Evolutionary conservation across 1,140 invertebrate species (phyloP), one percentile per base, ranked within the genome.

Genomic region (Ceratina japonica): DNA sequence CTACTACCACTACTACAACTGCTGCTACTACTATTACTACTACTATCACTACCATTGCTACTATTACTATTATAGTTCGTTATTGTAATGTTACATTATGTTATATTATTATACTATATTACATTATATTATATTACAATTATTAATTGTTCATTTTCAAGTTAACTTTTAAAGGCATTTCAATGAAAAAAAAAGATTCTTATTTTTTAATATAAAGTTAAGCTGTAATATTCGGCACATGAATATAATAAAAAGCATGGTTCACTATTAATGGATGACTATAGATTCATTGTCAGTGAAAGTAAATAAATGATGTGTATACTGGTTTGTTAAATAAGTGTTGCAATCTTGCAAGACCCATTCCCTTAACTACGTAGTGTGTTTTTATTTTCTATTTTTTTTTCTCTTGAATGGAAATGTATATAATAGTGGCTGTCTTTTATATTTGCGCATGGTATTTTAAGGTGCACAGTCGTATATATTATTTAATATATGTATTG

Each of bases 281-380:
- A 89, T 81, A 90, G 82, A 87, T 86, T 86, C 82, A 90, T 88
- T 89, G 89, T 91, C 89, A 89, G 82, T 86, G 71, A 85, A 87
- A 87, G 76, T 87, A 87, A 90, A 90, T 90, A 90, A 90, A 90
- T 73, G 81, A 88, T 89, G 81, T 89, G 85, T 90, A 89, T 88
- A 88, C 83, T 90, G 87, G 89, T 90, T 90, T 87, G 77, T 90
- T 89, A 88, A 90, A 75, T 72, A 83, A 86, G 76, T 88, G 59
- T 88, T 87, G 51, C 84, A 82, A 87, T 75, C 80, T 83, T 87
- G 82, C 84, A 80, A 79, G 69, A 74, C 77, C 77, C 77, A 52
- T 51, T 79, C 77, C 77, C 62, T 79, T 72, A 49, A 78, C 61
- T 66, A 79, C 44, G 61, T 79, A 74, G 71, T 51, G 12, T 54